Percentiles rank a stretch among this genome's conserved stretches.
Conservation (phyloP, 2,113 vertebrate genomes). For the Amphiprion percula region DNA sequence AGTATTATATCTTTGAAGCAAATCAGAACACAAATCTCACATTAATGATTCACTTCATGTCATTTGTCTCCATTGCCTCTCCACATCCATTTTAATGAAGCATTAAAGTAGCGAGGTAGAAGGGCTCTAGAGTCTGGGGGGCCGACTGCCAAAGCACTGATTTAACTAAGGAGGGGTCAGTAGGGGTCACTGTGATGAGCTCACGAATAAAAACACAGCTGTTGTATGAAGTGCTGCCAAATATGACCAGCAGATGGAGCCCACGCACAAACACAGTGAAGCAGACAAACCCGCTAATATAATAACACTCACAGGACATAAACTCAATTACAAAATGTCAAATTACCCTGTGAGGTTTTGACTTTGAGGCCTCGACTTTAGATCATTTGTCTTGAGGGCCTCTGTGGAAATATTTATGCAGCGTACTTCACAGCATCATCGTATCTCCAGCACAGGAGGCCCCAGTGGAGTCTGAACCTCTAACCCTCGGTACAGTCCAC, state of each 20-base stretch:
- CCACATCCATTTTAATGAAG: constrained; percentile 38
- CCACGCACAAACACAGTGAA: not conserved
- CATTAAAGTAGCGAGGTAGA: constrained; percentile 5
- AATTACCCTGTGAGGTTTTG: not conserved
- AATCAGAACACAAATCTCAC: not conserved
- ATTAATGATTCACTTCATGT: constrained; percentile 9
- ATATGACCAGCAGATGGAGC: constrained; percentile 76
- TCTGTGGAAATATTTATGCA: not conserved
- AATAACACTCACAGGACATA: not conserved
- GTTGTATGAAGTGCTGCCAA: constrained; percentile 48
- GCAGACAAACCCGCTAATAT: not conserved
- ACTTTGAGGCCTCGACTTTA: constrained; percentile 1
- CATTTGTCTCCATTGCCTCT: constrained; percentile 8
- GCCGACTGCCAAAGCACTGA: constrained; percentile 42
- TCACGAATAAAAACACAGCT: constrained; percentile 69
- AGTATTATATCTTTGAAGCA: not conserved
- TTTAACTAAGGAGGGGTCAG: constrained; percentile 45
- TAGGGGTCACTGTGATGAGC: constrained; percentile 46
- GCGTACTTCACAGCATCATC: not conserved
- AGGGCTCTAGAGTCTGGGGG: constrained; percentile 27
- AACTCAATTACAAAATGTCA: constrained; percentile 23
- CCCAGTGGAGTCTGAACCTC: not conserved
- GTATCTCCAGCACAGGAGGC: too few relatives aligned
- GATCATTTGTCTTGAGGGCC: not conserved
- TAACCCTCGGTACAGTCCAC: constrained; percentile 12